phyloP scores from a whole-genome alignment of 2,888 invertebrate species.

The Oscheius onirici region DNA sequence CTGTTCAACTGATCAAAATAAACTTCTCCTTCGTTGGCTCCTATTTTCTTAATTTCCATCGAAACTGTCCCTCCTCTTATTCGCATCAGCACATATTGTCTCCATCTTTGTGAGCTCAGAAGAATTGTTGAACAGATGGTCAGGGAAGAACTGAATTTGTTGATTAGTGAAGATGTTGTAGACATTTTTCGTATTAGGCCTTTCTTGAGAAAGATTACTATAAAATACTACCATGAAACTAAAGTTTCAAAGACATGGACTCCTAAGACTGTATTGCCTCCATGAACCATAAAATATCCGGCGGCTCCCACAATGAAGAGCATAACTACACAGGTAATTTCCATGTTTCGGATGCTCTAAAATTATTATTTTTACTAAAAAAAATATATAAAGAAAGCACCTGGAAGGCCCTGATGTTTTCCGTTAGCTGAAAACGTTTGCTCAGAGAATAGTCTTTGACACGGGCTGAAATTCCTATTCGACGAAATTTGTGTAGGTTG shows the following conservation, averaged over 20 bases:
- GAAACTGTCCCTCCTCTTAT: background rate
- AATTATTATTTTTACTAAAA: background rate
- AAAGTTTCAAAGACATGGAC: conserved; percentile 1
- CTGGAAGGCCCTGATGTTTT: conserved; percentile 7
- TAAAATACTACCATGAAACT: background rate
- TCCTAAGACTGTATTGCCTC: background rate
- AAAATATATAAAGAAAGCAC: background rate
- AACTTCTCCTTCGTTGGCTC: conserved; percentile 5
- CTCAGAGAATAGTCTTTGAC: conserved; percentile 16
- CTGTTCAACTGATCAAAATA: conserved; percentile 4
- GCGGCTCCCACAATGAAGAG: conserved; percentile 11
- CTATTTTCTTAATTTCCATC: background rate
- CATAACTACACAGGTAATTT: conserved; percentile 3
- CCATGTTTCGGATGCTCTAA: conserved; percentile 9
- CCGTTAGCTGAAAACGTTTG: conserved; percentile 14
- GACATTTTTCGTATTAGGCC: no score
- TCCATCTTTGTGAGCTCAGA: conserved; percentile 7
- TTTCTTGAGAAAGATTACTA: background rate
- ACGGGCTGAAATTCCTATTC: conserved; percentile 11
- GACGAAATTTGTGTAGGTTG: background rate
- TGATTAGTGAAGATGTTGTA: no score
- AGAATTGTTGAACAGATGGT: background rate
- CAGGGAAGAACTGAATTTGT: background rate
- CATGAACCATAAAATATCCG: background rate
- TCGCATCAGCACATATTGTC: background rate